Evolutionary conservation across 2,888 invertebrate species (phyloP), one percentile per base, ranked within the genome.

Genomic region (Achlya flavicornis): DNA sequence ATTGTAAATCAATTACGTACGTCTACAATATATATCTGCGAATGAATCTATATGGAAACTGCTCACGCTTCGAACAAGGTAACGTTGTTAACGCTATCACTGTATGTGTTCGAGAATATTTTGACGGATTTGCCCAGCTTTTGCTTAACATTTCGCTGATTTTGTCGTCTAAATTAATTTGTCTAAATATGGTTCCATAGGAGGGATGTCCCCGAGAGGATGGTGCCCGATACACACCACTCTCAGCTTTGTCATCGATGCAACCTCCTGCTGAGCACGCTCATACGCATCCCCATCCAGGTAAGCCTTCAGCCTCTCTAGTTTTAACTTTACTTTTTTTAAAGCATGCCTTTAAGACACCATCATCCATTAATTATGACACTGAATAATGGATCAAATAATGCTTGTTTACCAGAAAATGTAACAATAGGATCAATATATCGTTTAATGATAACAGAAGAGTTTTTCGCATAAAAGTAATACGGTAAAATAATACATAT

Each of bases 191-290:
- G 14, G 43, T 61, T 70, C 57, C 62, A 67, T 81, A 94, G 94
- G 94, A 94, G 80, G 91, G 88, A 57, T 92, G 90, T 75, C 82
- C 88, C 72, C 93, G 78, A 58, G 93, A 92, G 33, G 93, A 92
- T 61, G 90, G 84, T 14, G 83, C 91, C 81, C 90, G 97, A 16
- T 98, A 98, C 88, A 97, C 97, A 58, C 97, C 97, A 6, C 94
- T 98, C 71, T 96, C 97, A 64, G 97, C 97, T 16, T 91, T 97
- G 73, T 97, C 97, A 48, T 97, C 96, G 77, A 98, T 98, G 97
- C 96, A 97, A 88, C 97, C 97, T n/a, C 96, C 96, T 33, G 95
- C 91, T 0, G 92, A 93, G 43, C 92, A 92, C 57, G 73, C 78
- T 1, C 91, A 90, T 71, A 82, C 91, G 41, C 95, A 96, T 77